phyloP scores from a whole-genome alignment of 2,113 vertebrate genomes.

The Heptranchias perlo region DNA sequence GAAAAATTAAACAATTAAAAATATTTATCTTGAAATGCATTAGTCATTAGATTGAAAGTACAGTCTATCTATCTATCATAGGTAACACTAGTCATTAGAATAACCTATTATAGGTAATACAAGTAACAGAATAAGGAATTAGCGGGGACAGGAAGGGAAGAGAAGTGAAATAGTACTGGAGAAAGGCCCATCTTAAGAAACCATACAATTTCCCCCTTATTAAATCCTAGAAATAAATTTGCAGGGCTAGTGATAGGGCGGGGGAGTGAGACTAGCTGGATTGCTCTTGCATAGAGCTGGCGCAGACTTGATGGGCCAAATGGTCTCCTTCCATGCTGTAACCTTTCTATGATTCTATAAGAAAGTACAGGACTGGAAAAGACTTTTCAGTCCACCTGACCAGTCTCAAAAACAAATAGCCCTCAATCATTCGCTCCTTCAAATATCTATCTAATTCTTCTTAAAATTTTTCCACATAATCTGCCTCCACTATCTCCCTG shows the following conservation, averaged over 20 bases:
- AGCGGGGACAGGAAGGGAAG: background rate
- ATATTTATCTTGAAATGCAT: background rate
- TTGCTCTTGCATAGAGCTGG: too few species aligned
- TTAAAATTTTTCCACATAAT: background rate
- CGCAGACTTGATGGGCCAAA: too few species aligned
- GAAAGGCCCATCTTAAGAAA: background rate
- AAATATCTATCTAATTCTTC: background rate
- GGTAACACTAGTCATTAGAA: background rate
- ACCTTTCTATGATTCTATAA: too few species aligned
- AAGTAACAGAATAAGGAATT: background rate
- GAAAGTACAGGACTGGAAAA: background rate
- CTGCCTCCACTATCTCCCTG: background rate
- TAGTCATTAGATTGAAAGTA: too few species aligned
- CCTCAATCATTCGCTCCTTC: background rate
- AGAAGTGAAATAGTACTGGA: background rate
- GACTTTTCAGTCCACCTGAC: background rate
- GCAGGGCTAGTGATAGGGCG: too few species aligned
- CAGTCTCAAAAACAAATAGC: background rate
- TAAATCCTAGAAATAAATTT: background rate
- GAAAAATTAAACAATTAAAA: background rate
- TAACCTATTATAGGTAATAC: background rate
- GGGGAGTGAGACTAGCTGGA: too few species aligned
- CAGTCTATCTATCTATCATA: too few species aligned
- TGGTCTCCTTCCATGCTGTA: too few species aligned
- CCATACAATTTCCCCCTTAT: background rate